Evolutionary conservation across 23 tunicate species (phyloP).

Genomic region (Trididemnum clinides): DNA sequence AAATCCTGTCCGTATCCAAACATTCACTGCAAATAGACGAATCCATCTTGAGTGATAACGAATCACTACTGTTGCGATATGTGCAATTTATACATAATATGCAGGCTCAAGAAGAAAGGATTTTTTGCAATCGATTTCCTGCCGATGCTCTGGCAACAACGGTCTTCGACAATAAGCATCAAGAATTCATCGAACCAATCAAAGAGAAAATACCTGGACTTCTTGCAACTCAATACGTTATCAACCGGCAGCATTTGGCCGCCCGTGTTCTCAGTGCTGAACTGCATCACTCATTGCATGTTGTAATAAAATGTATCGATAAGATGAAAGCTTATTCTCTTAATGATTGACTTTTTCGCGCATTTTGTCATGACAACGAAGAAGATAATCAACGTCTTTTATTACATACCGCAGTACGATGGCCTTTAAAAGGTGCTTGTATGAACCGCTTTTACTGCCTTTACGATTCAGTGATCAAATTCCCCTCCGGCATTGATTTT

Average conservation of each 20-base stretch:
- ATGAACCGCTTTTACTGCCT: slow-evolving; percentile 37
- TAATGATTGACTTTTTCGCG: slow-evolving; percentile 43
- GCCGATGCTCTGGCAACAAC: slow-evolving; percentile 48
- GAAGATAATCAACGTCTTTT: slow-evolving; percentile 55
- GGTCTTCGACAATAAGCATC: slow-evolving; percentile 22
- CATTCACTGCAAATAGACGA: slow-evolving; percentile 28
- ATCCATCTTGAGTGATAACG: slow-evolving; percentile 21
- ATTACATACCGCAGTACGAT: slow-evolving; percentile 43
- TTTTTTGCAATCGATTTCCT: slow-evolving; percentile 14
- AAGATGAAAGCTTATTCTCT: slow-evolving; percentile 39
- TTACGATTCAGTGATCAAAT: slow-evolving; percentile 42
- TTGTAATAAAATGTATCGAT: slow-evolving; percentile 30
- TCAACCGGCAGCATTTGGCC: slow-evolving; percentile 55
- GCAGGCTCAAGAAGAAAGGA: slow-evolving; percentile 28
- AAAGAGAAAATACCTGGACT: slow-evolving; percentile 10
- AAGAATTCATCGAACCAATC: slow-evolving; percentile 45
- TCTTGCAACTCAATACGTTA: slow-evolving; percentile 38
- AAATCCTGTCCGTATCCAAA: slow-evolving; percentile 22
- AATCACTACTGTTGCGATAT: slow-evolving; percentile 39
- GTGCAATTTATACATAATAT: slow-evolving; percentile 48
- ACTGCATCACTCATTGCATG: slow-evolving; percentile 22
- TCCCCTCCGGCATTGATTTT: slow-evolving; percentile 24
- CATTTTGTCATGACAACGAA: slow-evolving; percentile 39
- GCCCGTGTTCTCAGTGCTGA: slow-evolving; percentile 35
- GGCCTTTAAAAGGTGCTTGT: slow-evolving; percentile 52